Base-by-base conservation (phyloP, 2,113 vertebrate species). In the Pollimyrus isidori region DNA sequence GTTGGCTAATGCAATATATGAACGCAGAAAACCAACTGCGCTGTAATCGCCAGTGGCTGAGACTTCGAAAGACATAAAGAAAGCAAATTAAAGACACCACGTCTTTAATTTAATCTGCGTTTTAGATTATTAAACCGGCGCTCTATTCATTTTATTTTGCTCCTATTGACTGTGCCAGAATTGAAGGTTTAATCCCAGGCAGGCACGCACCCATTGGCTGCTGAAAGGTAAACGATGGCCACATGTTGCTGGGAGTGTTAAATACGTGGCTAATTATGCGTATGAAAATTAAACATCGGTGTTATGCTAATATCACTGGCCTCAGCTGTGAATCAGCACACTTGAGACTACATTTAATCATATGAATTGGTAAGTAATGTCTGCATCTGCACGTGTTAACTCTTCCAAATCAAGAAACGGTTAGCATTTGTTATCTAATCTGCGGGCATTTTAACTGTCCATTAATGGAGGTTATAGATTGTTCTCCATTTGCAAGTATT, bases 191-290 rank as follows among this genome's bases (percentile, higher is more conserved):
- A 42, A 48, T 3, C 30, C 42, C 42, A 48, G 42, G 21, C 42
- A 48, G 42, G 21, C 26, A 49, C 21, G 35, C 53, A 50, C 13
- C 56, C 87, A 35, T n/a, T 45, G 93, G 95, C 95, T 96, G 96
- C 93, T 96, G 95, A 96, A 95, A 91, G 94, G 96, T 96, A 94
- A 96, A 96, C 96, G 95, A 96, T 93, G 92, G 94, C 96, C 95
- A 95, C 95, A 93, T 96, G 95, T 95, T 96, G 96, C 96, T 95
- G 96, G 97, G 96, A 97, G 96, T 97, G 97, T 97, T 98, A 99
- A 99, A 98, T 97, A 98, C 97, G 97, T 97, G 97, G 95, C 96
- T 99, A 99, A 99, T 99, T 98, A 99, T 97, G 97, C 97, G 97
- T 97, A 97, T 98, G 97, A 98, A 97, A 99, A 99, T 99, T 97